Evolutionary conservation across 2,888 invertebrate species (phyloP).

Genomic region (Xestia sexstrigata): DNA sequence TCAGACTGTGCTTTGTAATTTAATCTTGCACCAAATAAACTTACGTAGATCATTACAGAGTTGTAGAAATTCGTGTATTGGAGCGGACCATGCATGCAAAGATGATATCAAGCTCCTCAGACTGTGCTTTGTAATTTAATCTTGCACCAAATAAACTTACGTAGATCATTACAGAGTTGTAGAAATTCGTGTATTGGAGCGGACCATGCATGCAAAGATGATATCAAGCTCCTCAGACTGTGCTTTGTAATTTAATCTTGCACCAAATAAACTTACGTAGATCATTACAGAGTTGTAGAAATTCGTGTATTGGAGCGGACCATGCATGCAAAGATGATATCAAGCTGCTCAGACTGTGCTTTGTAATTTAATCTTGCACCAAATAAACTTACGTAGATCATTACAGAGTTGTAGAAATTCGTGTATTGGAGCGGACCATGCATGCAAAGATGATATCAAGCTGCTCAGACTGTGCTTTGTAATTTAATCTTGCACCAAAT

Average conservation of each 20-base stretch:
- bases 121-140: too few relatives aligned
- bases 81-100: too few relatives aligned
- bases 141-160: not conserved
- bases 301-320: too few relatives aligned
- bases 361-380: not conserved
- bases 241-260: too few relatives aligned
- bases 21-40: not conserved
- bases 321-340: not conserved
- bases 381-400: not conserved
- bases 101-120: not conserved
- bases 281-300: not conserved
- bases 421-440: too few relatives aligned
- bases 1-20: too few relatives aligned
- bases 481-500: not conserved
- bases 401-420: not conserved
- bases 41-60: not conserved
- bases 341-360: not conserved
- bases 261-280: not conserved
- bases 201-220: too few relatives aligned
- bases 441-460: not conserved
- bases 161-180: not conserved
- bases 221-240: not conserved
- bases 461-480: not conserved
- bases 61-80: not conserved
- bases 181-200: too few relatives aligned